A percentile compares a stretch with the other conserved stretches of the same genome.
These are phyloP conservation scores for Polypedilum vanderplanki DNA, from an alignment of 1,140 invertebrate species.

Conservation along the genomic window DNA sequence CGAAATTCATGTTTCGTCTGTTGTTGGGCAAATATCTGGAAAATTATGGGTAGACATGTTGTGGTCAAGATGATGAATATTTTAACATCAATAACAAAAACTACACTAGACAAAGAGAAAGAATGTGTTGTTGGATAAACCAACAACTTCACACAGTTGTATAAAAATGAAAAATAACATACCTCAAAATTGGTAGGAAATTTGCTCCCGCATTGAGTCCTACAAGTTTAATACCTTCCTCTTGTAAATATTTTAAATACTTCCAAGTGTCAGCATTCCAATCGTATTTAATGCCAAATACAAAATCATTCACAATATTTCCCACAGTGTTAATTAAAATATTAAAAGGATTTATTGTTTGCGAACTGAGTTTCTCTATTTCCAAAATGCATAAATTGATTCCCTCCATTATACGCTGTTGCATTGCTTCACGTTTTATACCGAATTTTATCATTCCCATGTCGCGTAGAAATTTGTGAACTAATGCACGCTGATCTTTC, in stretches of 20 bases:
- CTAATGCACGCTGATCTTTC: slow-evolving; percentile 74
- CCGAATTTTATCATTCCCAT: slow-evolving; percentile 67
- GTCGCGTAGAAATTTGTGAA: slow-evolving; percentile 60
- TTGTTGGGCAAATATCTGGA: slow-evolving; percentile 53
- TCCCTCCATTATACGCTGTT: slow-evolving; percentile 56
- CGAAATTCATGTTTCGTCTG: slow-evolving; percentile 47
- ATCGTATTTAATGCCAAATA: slow-evolving; percentile 64
- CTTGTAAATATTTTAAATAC: slow-evolving; percentile 65
- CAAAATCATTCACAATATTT: slow-evolving; percentile 64
- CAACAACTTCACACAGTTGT: not conserved
- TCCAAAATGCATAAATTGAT: slow-evolving; percentile 57
- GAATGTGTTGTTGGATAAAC: slow-evolving; percentile 49
- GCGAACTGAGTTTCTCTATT: slow-evolving; percentile 34
- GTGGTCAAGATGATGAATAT: slow-evolving; percentile 37
- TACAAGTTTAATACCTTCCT: slow-evolving; percentile 70
- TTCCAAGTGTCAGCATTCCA: slow-evolving; percentile 63
- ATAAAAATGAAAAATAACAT: slow-evolving; percentile 31
- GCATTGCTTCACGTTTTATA: slow-evolving; percentile 53
- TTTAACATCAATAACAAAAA: slow-evolving; percentile 33
- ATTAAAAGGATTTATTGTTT: slow-evolving; percentile 31
- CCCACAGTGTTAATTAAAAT: slow-evolving; percentile 50
- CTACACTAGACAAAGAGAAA: slow-evolving; percentile 51
- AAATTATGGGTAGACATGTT: slow-evolving; percentile 22
- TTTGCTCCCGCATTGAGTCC: slow-evolving; percentile 73
- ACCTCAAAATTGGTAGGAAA: slow-evolving; percentile 75